Base-by-base conservation (phyloP, 2,113 vertebrate genomes). In the Cololabis saira region DNA sequence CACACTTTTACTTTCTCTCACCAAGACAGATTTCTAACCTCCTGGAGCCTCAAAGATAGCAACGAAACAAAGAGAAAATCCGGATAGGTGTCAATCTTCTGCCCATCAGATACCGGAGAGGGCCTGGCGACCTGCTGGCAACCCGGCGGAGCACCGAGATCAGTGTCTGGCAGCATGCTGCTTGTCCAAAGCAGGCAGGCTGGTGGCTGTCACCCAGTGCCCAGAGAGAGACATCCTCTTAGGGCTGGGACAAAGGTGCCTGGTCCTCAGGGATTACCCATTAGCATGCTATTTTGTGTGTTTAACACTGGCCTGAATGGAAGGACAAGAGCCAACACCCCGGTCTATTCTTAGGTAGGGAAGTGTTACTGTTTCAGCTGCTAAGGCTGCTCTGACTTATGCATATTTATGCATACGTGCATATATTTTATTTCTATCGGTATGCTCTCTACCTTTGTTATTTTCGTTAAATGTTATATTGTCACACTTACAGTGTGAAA, bases 351-450 rank as follows among this genome's bases (percentile, higher is more conserved):
- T 90, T 77, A 78, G 71, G 70, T 85, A 78, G 71, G 87, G 84
- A 90, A 91, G 85, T 88, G 87, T 87, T 88, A 87, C 89, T 91
- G 89, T 92, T 92, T 91, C 91, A 91, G 89, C 89, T 91, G 88
- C 88, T 89, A 84, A 88, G 82, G 76, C 84, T 17, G 33, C 5
- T 72, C 77, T 80, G 85, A 89, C 80, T 86, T 87, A 78, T 82
- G 78, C 82, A 89, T 82, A 84, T 74, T 74, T 66, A 84, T 21
- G 71, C 83, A 89, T 85, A 84, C 62, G 84, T 89, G 58, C 83
- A 90, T 90, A 78, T 64, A 84, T 52, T 71, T 44, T 48, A 47
- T 45, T 72, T 76, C 70, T 37, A 68, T 86, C 60, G 77, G 75
- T 61, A 85, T 83, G 76, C 55, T 54, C 17, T 37, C 54, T 16